A percentile compares a stretch with the other conserved stretches of the same genome.
Evolutionary conservation across 2,888 invertebrate species (phyloP).

Genomic region (Leistus spinibarbis): DNA sequence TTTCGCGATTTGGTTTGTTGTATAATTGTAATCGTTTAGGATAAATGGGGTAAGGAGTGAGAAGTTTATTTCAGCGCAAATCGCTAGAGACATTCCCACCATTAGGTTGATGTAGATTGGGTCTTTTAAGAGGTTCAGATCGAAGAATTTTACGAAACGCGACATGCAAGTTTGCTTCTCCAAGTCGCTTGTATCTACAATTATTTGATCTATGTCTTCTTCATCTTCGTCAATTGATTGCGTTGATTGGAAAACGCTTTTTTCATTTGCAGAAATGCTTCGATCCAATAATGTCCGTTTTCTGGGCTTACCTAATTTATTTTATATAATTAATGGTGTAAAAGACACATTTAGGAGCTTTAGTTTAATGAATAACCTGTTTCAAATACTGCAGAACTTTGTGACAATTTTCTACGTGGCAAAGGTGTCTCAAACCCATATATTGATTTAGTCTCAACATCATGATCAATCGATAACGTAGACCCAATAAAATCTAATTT

Average conservation of each 20-base stretch:
- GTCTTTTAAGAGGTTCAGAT: conserved; percentile 69
- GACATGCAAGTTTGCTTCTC: neutral
- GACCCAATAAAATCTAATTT: conserved; percentile 29
- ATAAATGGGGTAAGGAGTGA: conserved; percentile 71
- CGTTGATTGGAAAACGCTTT: neutral
- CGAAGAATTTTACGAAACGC: conserved; percentile 61
- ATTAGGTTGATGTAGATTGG: conserved; percentile 71
- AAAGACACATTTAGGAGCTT: neutral
- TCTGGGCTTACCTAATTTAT: conserved; percentile 18
- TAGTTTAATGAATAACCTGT: conserved; percentile 11
- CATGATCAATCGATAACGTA: conserved; percentile 50
- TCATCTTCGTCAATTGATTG: conserved; percentile 42
- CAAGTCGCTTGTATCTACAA: neutral
- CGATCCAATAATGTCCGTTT: conserved; percentile 18
- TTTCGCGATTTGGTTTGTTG: conserved; percentile 64
- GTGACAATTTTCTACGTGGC: conserved; percentile 47
- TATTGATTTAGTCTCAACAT: conserved; percentile 55
- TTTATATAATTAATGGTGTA: neutral
- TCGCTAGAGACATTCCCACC: conserved; percentile 69
- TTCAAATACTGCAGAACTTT: conserved; percentile 12
- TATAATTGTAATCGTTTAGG: conserved; percentile 66
- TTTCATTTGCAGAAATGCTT: conserved; percentile 10
- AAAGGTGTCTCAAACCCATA: conserved; percentile 57
- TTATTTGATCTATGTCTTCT: conserved; percentile 42
- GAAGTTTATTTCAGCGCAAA: conserved; percentile 74